Conservation (phyloP, 2,888 invertebrate species). For the Cheilosia pagana region DNA sequence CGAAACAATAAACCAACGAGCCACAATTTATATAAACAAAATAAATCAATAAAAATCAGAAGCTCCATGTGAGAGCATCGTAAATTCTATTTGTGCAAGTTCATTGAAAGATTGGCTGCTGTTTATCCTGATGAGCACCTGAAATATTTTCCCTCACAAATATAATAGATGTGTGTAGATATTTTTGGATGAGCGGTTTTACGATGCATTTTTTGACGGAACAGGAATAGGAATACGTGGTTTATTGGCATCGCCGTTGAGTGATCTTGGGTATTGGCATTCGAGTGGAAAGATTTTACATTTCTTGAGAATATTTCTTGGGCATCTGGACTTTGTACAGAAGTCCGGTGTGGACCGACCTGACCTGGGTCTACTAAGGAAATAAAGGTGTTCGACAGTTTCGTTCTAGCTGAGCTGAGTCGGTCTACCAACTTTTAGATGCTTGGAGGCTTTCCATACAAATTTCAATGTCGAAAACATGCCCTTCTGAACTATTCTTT, state of each 20-base stretch:
- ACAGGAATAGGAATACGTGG: background rate
- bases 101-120: constrained; percentile 7
- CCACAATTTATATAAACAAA: constrained; percentile 22
- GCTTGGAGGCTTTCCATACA: too few relatives aligned
- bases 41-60: constrained; percentile 14
- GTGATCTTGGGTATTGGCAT: background rate
- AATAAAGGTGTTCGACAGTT: too few relatives aligned
- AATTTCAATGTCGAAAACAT: too few relatives aligned
- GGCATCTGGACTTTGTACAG: too few relatives aligned
- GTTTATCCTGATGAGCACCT: constrained; percentile 2
- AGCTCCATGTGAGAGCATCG: background rate
- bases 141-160: constrained; percentile 2
- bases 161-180: background rate
- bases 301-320: too few relatives aligned
- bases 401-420: too few relatives aligned
- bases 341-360: too few relatives aligned
- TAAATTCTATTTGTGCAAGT: background rate
- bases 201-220: constrained; percentile 14
- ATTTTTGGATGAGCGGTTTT: constrained; percentile 11
- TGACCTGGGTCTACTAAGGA: too few relatives aligned
- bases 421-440: too few relatives aligned
- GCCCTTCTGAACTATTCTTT: too few relatives aligned
- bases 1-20: background rate
- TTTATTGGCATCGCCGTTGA: background rate
- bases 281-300: too few relatives aligned